Base-by-base conservation (phyloP, 1,140 invertebrate species). In the Cydia amplana region DNA sequence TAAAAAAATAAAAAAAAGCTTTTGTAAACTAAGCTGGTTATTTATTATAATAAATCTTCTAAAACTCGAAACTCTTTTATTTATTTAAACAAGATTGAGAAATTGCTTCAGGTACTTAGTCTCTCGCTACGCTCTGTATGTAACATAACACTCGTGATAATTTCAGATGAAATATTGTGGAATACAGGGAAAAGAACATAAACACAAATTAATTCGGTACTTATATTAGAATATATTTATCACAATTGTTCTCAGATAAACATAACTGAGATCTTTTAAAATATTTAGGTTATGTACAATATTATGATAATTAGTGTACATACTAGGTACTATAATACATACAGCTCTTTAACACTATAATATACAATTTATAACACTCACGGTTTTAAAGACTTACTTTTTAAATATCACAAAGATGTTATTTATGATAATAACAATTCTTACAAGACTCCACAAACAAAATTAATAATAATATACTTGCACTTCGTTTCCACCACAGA, bases 1-100 rank as follows among this genome's bases (percentile, higher is more conserved):
- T 79, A 82, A 67, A 88, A 81, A 84, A 87, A n/a, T n/a, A n/a
- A 89, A 85, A 83, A 67, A 82, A 84, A 84, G 89, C 89, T 91
- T 91, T 91, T 91, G 86, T 91, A 87, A 87, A 87, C 83, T 88
- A 87, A 81, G 85, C 82, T 85, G 85, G 87, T 91, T 91, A 91
- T 91, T 91, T 91, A 91, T 91, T 90, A 85, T 79, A 82, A 85
- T 88, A 91, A 91, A 90, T 86, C 85, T 88, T 87, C 81, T 84
- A 83, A 85, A 87, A 84, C 73, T 85, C 74, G 67, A 64, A 60
- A 74, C 78, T 76, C 81, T 87, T 86, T 82, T 83, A 84, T 86
- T 82, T 83, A 84, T 85, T 83, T 83, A 2, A 72, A 40, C 7
- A 9, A 40, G 9, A 9, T 60, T 60, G 7, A 28, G 2, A 12